A percentile compares a stretch with the other conserved stretches of the same genome.
Conservation (phyloP, 2,797 vertebrate species). For the Thamnophis elegans region DNA sequence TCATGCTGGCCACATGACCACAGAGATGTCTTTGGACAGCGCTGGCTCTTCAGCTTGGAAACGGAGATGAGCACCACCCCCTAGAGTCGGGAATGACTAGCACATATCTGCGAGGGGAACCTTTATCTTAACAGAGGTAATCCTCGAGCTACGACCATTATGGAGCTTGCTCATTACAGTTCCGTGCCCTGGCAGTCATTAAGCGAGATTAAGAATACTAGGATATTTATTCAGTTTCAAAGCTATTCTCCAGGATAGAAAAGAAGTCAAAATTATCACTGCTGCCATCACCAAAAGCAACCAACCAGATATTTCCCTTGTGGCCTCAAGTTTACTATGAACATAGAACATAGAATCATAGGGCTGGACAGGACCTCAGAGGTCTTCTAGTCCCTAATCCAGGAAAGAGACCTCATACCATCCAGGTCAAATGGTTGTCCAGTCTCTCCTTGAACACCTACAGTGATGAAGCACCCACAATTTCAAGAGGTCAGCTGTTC, state of each 20-base stretch:
- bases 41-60: too few relatives aligned
- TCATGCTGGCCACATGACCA: too few relatives aligned
- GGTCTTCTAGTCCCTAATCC: not conserved
- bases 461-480: not conserved
- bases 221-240: not conserved
- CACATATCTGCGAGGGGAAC: too few relatives aligned
- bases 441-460: not conserved
- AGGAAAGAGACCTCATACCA: not conserved
- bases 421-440: not conserved
- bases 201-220: not conserved
- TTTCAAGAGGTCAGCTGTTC: not conserved
- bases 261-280: not conserved
- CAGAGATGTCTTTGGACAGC: too few relatives aligned
- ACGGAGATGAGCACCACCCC: too few relatives aligned
- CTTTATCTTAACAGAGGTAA: not conserved
- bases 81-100: too few relatives aligned
- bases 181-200: not conserved
- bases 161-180: not conserved
- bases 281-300: not conserved
- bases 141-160: not conserved
- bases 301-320: not conserved
- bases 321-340: too few relatives aligned
- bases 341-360: not conserved
- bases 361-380: not conserved
- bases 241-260: not conserved